Evolutionary conservation across 2,888 invertebrate species (phyloP), one percentile per base, ranked within the genome.

Genomic region (Agrotis segetum): DNA sequence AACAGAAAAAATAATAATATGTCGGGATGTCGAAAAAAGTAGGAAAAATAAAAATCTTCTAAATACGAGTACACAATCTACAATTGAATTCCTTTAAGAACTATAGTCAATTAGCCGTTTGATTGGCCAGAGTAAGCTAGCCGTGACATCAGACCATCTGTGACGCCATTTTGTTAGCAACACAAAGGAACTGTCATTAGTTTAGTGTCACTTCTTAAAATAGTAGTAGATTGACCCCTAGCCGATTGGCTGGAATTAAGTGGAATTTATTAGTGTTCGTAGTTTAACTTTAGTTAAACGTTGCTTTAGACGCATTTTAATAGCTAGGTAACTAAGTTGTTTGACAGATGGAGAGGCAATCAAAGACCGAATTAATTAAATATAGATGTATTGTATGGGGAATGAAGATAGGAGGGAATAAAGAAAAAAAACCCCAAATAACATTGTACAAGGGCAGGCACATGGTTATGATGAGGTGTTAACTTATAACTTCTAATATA

Each of bases 161-260:
- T 81, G 74, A 75, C 75, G 74, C 55, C 53, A 74, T 77, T 65
- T 84, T 79, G 83, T 76, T 79, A 47, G 64, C 49, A 72, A 74
- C 74, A 86, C 86, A 84, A 84, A 79, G 82, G 63, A 83, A 74
- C 52, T 58, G 65, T 59, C 81, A 80, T 83, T 83, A 79, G 53
- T 71, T 72, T 59, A 59, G 64, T 86, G 74, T 84, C 76, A 84
- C 47, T 82, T 73, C 86, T 86, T 76, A 71, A 84, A 81, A 86
- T 86, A 86, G 81, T 68, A 71, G 68, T 62, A 56, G 79, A 73
- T 71, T 84, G 74, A 84, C 79, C 76, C 65, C 19, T 66, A 55
- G 64, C 21, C 29, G 24, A 74, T 63, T 74, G 65, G 19, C 19
- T 40, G 19, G 49, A 44, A 64, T 34, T 44, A 73, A 72, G 67